phyloP scores from a whole-genome alignment of 2,113 vertebrate species.

The Sinocyclocheilus anshuiensis region DNA sequence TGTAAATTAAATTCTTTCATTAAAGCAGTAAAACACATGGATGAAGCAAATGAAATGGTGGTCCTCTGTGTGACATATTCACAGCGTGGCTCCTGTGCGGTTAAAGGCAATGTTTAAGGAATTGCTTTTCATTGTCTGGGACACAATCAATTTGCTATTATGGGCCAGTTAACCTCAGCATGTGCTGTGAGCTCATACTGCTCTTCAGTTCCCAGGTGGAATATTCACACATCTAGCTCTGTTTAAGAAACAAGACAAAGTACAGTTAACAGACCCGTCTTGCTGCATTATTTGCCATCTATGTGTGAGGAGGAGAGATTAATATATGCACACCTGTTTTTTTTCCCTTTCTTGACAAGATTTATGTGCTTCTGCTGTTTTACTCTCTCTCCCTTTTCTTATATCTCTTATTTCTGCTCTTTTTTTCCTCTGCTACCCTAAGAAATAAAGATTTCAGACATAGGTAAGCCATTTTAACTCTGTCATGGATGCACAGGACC shows the following conservation, averaged over 20 bases:
- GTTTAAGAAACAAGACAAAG: conserved; percentile 35
- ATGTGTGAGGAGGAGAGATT: conserved; percentile 20
- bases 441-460: conserved; percentile 99
- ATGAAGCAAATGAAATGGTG: conserved; percentile 46
- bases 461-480: conserved; percentile 88
- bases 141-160: conserved; percentile 62
- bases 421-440: conserved; percentile 79
- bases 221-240: conserved; percentile 37
- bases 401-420: conserved; percentile 49
- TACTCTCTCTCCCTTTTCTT: conserved; percentile 37
- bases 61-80: conserved; percentile 56
- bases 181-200: conserved; percentile 42
- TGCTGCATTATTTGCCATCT: not conserved
- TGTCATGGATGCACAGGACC: not conserved
- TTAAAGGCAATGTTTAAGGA: conserved; percentile 44
- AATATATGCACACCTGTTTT: conserved; percentile 35
- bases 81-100: conserved; percentile 47
- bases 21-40: conserved; percentile 32
- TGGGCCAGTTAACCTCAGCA: conserved; percentile 54
- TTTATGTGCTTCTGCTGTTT: conserved; percentile 42
- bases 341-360: conserved; percentile 28
- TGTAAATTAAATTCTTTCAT: conserved; percentile 52
- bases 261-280: conserved; percentile 12
- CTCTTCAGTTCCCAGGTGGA: conserved; percentile 43
- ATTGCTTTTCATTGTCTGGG: conserved; percentile 54